These are phyloP conservation scores for Semicossyphus pulcher DNA, from an alignment of 2,113 vertebrate species.

Conservation along the genomic window DNA sequence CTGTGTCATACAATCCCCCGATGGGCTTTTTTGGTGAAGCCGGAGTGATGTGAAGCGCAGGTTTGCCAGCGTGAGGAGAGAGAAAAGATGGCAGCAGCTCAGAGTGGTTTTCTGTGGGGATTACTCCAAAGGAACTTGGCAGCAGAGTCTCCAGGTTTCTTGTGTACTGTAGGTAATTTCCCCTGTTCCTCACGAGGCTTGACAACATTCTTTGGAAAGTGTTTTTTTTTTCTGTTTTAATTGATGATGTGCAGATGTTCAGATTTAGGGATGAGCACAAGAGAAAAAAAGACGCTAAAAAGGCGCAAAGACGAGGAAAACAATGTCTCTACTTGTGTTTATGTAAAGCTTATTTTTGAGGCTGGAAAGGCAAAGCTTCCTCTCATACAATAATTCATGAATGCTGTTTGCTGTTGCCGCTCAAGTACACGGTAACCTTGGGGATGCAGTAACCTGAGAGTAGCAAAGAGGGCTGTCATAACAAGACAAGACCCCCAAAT, in stretches of 20 bases:
- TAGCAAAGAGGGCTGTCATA: not conserved
- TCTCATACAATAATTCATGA: not conserved
- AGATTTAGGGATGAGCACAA: constrained; percentile 15
- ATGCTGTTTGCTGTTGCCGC: not conserved
- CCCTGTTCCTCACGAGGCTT: not conserved
- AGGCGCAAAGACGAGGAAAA: no score
- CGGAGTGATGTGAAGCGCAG: constrained; percentile 12
- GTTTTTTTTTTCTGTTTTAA: not conserved
- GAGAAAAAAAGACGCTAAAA: no score
- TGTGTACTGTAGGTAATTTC: not conserved
- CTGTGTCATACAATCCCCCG: constrained; percentile 28
- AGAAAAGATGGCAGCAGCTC: constrained; percentile 3
- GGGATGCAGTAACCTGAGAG: not conserved
- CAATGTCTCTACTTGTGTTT: no score
- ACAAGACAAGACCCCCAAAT: constrained; percentile 6
- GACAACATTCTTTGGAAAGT: constrained; percentile 13
- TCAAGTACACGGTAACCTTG: not conserved
- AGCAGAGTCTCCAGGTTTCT: constrained; percentile 8
- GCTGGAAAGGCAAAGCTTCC: no score
- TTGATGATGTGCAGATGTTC: constrained; percentile 56
- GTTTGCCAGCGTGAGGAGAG: not conserved
- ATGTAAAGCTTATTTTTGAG: no score
- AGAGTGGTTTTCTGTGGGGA: constrained; percentile 18
- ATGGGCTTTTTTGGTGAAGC: constrained; percentile 11
- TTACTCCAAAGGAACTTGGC: constrained; percentile 7